Evolutionary conservation across 2,113 vertebrate species (phyloP), one percentile per base, ranked within the genome.

Genomic region (Hypanus sabinus): DNA sequence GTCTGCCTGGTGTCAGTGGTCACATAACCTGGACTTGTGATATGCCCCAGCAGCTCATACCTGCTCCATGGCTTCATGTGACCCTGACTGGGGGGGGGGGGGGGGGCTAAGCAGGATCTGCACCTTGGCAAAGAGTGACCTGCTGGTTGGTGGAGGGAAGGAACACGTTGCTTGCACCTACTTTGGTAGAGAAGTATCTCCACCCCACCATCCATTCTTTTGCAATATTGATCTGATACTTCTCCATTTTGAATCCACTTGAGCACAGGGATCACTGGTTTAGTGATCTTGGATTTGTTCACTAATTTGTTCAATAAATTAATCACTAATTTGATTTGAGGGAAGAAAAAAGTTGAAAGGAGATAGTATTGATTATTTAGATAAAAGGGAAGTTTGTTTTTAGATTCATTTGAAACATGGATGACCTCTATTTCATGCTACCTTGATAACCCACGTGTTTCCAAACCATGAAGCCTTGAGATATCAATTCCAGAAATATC

Each of bases 241-340:
- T 90, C 33, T 90, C 57, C 57, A 90, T 62, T 90, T 30, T 65
- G 57, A 90, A 90, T 68, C 60, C 30, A 65, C 60, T n/a, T 90
- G 60, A 65, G 30, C 85, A 90, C 85, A 90, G 85, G 60, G 60
- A 88, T 27, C 85, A 65, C 14, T 88, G 85, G 85, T 65, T 90
- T 65, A 90, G 85, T n/a, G 16, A 65, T 90, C 62, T 33, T 65
- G 27, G 27, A 65, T 65, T 65, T 65, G 57, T 30, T 12, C 60
- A 87, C 30, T n/a, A 90, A 65, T 65, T 65, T 65, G 57, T 30
- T 12, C 60, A 87, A 62, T n/a, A 90, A 65, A 60, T 87, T 87
- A 55, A 85, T 8, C 20, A 83, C 24, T 24, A 8, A 46, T 11
- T 46, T 85, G 81, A 68, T 90, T n/a, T 90, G 7, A 60, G 85